Evolutionary conservation across 2,888 invertebrate species (phyloP), one percentile per base, ranked within the genome.

Genomic region (Eupithecia subumbrata): DNA sequence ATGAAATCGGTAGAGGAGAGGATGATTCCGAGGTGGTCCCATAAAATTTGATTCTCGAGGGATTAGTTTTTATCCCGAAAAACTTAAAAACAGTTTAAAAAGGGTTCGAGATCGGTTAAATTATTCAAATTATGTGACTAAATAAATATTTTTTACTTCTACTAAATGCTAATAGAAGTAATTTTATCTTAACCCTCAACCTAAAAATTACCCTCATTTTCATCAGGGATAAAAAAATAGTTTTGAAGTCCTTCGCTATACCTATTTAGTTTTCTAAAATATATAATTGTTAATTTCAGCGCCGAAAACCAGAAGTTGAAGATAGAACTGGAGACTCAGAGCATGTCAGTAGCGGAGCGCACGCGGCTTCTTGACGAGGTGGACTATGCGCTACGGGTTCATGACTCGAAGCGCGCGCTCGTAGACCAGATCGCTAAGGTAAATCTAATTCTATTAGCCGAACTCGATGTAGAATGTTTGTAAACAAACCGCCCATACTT

Each of bases 391-490:
- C 78, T 81, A 7, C 80, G 92, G 1, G 93, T 94, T 63, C 83
- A 85, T 67, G 92, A 92, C 85, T 92, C 93, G 79, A 93, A 93
- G 84, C 79, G 85, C 0, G 87, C 88, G 3, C 86, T 94, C 1
- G 89, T 89, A 0, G 87, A 90, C 0, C 91, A 94, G 72, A 85
- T 94, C 40, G 80, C 88, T 5, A 92, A 92, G 91, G 93, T 93
- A 18, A 52, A 37, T 37, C 5, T 22, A 22, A 22, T 22, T 40
- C 8, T 40, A 40, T 40, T 40, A 40, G 9, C 40, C 34, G 1
- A 40, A 40, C 40, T 40, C 40, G 9, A 40, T 40, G 40, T 40
- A 9, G 40, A 7, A 40, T 34, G 34, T 34, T 34, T 34, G 34
- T 34, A 34, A 34, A 34, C 34, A 34, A 34, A 34, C 34, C 5